Conservation (phyloP, 2,113 vertebrate genomes). For the Ellobius talpinus region DNA sequence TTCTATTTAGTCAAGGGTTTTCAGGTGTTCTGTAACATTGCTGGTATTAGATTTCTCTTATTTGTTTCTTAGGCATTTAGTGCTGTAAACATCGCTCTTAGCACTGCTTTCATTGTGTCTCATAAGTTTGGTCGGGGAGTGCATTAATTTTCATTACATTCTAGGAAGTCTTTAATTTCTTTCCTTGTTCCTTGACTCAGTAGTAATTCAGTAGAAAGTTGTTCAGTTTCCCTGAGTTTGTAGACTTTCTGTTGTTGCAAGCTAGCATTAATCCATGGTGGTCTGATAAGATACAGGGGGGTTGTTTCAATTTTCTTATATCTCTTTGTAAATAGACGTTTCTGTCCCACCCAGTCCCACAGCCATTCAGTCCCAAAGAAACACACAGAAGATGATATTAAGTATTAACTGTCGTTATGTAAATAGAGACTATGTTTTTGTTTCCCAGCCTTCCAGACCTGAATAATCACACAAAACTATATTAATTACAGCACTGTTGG, state of each 20-base stretch:
- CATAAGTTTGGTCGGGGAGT: not conserved
- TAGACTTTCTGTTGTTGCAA: not conserved
- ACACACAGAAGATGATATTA: too few species aligned
- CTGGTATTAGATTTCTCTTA: not conserved
- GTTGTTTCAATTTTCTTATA: too few species aligned
- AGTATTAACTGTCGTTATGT: too few species aligned
- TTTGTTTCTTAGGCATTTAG: not conserved
- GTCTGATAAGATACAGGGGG: not conserved
- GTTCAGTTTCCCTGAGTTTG: not conserved
- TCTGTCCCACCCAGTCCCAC: too few species aligned
- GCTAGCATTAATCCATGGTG: not conserved
- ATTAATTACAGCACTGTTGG: too few species aligned
- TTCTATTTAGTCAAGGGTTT: not conserved
- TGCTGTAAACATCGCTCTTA: not conserved
- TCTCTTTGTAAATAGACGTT: too few species aligned
- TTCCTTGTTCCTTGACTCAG: not conserved
- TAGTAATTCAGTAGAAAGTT: not conserved
- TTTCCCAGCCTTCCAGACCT: too few species aligned
- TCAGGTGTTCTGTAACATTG: not conserved
- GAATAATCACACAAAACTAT: too few species aligned
- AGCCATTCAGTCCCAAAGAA: too few species aligned
- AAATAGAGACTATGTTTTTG: too few species aligned
- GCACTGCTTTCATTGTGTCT: not conserved
- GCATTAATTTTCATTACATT: not conserved
- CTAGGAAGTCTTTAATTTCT: not conserved